phyloP scores from a whole-genome alignment of 2,113 vertebrate species.

The Apodemus sylvaticus region DNA sequence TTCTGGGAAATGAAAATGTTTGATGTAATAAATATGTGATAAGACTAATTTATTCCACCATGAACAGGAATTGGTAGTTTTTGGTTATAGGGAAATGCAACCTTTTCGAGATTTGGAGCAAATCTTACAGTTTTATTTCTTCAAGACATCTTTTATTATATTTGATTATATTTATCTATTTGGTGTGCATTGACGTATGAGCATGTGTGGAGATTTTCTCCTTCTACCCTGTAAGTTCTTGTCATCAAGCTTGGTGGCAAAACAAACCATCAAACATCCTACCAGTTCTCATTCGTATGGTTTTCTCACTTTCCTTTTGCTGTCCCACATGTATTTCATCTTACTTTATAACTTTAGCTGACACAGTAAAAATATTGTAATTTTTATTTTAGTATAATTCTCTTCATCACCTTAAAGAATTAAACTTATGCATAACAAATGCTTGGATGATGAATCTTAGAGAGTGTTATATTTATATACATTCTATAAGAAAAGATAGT shows the following conservation, averaged over 20 bases:
- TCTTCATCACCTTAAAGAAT: not conserved
- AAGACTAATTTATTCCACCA: not conserved
- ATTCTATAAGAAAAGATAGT: not conserved
- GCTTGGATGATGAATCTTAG: not conserved
- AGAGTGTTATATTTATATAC: no score
- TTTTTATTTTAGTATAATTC: not conserved
- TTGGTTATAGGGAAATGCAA: fast-evolving
- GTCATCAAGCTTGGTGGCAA: not conserved
- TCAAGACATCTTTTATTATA: not conserved
- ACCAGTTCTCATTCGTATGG: not conserved
- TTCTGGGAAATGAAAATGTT: not conserved
- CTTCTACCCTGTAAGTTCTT: not conserved
- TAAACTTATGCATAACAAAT: not conserved
- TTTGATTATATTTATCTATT: no score
- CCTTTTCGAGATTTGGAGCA: not conserved
- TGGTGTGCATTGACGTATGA: not conserved
- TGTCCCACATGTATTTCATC: not conserved
- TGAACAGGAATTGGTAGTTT: not conserved
- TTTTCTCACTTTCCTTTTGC: not conserved
- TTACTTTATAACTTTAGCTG: not conserved
- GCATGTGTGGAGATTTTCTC: not conserved
- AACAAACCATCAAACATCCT: not conserved
- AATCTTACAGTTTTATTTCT: not conserved
- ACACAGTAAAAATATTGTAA: not conserved
- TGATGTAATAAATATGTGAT: not conserved